Base-by-base conservation (phyloP, 2,113 vertebrate species). In the Poeciliopsis occidentalis region DNA sequence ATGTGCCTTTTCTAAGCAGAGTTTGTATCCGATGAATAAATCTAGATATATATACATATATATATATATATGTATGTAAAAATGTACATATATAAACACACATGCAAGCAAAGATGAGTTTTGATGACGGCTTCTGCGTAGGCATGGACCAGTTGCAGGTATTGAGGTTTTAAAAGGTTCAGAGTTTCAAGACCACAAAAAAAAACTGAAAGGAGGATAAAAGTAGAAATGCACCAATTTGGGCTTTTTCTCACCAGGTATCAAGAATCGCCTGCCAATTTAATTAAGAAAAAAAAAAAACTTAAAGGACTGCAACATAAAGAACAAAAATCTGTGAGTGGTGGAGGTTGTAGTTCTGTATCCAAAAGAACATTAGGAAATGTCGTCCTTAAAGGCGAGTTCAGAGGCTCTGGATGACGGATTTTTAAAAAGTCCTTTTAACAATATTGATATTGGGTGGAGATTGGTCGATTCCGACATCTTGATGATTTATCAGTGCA, bases 1-100 rank as follows among this genome's bases (percentile, higher is more conserved):
- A 90, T 80, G 93, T 94, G 93, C 92, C 92, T 78, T 88, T 34
- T 37, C 67, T 12, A 73, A 78, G 60, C 17, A 80, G 64, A 82
- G 85, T 89, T 86, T 92, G 75, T 90, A 90, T 32, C 68, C 29
- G 24, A 78, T 34, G 3, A 41, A 15, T 41, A 41, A 41, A 41
- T 12, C 4, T 41, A 15, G 0, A 41, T 15, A 1, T 13, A 15
- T 8, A 34, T 34, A 7, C 4, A 41, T 41, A 15, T 0, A 15
- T 15, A 41, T 12, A 4, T 41, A 15, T 0, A 41, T 15, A 1
- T 13, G 1, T 32, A 32, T 32, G 6, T 4, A 41, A 15, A 4
- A 0, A 41, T 4, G 1, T 13, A 15, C 1, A 15, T 1, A 41
- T 37, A 15, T 15, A 4, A 4, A 4, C 13, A 41, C 12, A 41